phyloP scores from a whole-genome alignment of 2,888 invertebrate species.

The Phortica okadai region DNA sequence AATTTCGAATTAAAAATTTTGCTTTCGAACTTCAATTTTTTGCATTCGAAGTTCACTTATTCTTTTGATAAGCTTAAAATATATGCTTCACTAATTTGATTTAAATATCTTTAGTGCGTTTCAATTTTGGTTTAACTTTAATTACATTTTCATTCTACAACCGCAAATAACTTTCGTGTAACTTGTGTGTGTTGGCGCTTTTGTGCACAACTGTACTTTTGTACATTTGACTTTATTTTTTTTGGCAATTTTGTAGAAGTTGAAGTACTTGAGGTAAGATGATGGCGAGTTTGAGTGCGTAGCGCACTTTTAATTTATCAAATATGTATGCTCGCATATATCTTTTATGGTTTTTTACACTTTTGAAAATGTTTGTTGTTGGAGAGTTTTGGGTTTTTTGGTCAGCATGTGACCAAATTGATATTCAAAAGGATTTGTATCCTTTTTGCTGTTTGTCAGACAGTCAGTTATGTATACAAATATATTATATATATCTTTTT shows the following conservation, averaged over 20 bases:
- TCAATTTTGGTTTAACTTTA: background rate
- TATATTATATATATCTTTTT: background rate
- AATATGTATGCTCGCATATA: constrained; percentile 41
- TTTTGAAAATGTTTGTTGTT: background rate
- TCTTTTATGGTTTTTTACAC: constrained; percentile 30
- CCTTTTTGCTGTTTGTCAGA: constrained; percentile 14
- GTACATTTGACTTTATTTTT: background rate
- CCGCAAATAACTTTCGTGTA: background rate
- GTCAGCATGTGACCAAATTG: constrained; percentile 68
- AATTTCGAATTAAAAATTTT: no score
- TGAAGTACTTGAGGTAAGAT: no score
- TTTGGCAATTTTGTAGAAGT: background rate
- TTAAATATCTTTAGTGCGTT: background rate
- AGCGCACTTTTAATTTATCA: constrained; percentile 14
- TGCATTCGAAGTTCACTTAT: no score
- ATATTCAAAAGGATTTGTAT: constrained; percentile 66
- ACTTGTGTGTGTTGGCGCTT: background rate
- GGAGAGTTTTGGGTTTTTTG: constrained; percentile 52
- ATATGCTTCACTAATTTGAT: no score
- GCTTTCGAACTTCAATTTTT: no score
- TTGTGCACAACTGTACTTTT: background rate
- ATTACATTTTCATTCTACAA: background rate
- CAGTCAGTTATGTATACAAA: background rate
- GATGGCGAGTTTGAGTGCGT: background rate
- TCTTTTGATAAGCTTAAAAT: no score